phyloP scores from a whole-genome alignment of 1,140 invertebrate genomes.

The Neuroterus valhalla region DNA sequence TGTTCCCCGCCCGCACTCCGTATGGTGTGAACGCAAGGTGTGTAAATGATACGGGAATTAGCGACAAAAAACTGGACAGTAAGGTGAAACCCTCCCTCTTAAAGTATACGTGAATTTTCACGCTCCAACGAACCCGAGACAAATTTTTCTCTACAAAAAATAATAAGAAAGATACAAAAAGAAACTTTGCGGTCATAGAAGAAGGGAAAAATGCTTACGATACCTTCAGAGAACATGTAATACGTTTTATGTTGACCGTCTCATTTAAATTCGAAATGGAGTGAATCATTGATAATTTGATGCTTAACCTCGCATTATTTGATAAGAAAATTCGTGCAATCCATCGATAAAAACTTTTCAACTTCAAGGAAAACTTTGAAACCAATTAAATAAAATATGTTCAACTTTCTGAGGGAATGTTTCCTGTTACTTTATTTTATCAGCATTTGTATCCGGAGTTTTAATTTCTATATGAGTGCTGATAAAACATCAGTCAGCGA shows the following conservation, averaged over 20 bases:
- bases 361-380: neutral
- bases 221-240: constrained; percentile 16
- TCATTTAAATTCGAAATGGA: constrained; percentile 6
- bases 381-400: neutral
- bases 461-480: neutral
- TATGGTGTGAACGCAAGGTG: constrained; percentile 25
- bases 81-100: constrained; percentile 12
- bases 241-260: constrained; percentile 18
- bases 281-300: constrained; percentile 19
- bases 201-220: constrained; percentile 11
- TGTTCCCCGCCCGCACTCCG: constrained; percentile 34
- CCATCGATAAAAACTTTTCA: neutral
- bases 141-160: neutral
- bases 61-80: constrained; percentile 18
- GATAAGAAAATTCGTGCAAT: neutral
- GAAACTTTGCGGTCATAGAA: neutral
- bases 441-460: neutral
- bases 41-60: constrained; percentile 25
- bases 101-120: neutral
- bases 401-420: too few species aligned
- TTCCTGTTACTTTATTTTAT: neutral
- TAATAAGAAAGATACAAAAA: neutral
- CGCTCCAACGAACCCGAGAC: neutral
- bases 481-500: neutral
- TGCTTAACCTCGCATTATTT: neutral